Base-by-base conservation (phyloP, 1,140 invertebrate species). In the Drosophila sulfurigaster region DNA sequence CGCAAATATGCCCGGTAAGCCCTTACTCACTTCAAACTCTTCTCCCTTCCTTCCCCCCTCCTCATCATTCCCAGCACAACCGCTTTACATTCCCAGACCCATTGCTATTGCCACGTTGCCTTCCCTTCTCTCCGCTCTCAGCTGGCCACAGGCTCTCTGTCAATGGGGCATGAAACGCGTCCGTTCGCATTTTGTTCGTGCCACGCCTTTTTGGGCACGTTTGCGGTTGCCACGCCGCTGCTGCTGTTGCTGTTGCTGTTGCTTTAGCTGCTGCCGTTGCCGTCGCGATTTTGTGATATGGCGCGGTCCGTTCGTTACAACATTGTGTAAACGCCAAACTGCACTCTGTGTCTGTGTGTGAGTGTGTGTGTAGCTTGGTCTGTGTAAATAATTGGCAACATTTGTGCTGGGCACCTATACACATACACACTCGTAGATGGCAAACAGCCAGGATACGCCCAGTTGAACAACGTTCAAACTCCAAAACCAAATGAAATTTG, bases 1-100 rank as follows among this genome's bases (percentile, higher is more conserved):
- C 85, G 83, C 83, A 88, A 88, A 88, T 89, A 88, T 89, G 80
- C 74, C 81, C 83, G 85, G 85, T 89, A 89, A 83, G 75, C 77
- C 73, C 32, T 43, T 35, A 43, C 65, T 60, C 67, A 49, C 41
- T 15, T 28, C 75, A 49, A 65, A 16, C 6, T n/a, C 10, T 10
- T 13, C 11, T 4, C 0, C 8, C 11, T n/a, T 6, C 48, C 5
- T 28, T 16, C 6, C 48, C 1, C 28, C 6, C 16, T 32, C 41
- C 30, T 11, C 60, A 25, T 30, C 32, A 25, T 10, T 13, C 4
- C 10, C 10, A 20, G 7, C 30, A 48, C 48, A 38, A 43, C 41
- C 41, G 41, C 51, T 13, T 32, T 30, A 13, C 51, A 54, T 13
- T 59, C 10, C 32, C 30, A 5, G 5, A 7, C 13, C 54, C 54